Evolutionary conservation across 2,797 vertebrate species (phyloP).

Genomic region (Myripristis jacobus): DNA sequence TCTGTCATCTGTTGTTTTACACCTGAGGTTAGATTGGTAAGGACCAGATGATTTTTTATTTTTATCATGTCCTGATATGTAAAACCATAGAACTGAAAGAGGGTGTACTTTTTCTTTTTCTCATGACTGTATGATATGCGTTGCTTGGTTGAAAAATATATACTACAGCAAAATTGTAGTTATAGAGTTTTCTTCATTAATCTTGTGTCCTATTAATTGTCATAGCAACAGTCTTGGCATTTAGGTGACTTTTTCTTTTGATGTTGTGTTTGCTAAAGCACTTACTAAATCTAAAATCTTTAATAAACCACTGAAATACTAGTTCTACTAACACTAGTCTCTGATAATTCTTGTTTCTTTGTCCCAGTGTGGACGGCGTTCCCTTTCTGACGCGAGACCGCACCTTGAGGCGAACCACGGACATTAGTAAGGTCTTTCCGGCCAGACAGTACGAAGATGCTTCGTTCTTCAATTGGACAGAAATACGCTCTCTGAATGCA

Average conservation of each 20-base stretch:
- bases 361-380: slow-evolving; percentile 88
- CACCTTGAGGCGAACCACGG: slow-evolving; percentile 91
- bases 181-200: slow-evolving; percentile 18
- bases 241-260: not conserved
- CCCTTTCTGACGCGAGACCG: slow-evolving; percentile 94
- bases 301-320: no score
- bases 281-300: not conserved
- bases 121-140: no score
- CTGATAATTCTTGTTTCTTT: not conserved
- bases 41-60: no score
- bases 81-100: no score
- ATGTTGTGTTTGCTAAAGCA: not conserved
- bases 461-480: slow-evolving; percentile 95
- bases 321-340: not conserved
- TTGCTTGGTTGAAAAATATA: not conserved
- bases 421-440: slow-evolving; percentile 87
- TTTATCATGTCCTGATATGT: no score
- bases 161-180: not conserved
- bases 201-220: not conserved
- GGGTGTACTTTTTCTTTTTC: no score
- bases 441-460: slow-evolving; percentile 83
- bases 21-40: no score
- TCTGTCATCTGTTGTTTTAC: no score
- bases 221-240: no score
- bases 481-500: slow-evolving; percentile 91